phyloP scores from a whole-genome alignment of 2,888 invertebrate genomes.

The Meghimatium bilineatum region DNA sequence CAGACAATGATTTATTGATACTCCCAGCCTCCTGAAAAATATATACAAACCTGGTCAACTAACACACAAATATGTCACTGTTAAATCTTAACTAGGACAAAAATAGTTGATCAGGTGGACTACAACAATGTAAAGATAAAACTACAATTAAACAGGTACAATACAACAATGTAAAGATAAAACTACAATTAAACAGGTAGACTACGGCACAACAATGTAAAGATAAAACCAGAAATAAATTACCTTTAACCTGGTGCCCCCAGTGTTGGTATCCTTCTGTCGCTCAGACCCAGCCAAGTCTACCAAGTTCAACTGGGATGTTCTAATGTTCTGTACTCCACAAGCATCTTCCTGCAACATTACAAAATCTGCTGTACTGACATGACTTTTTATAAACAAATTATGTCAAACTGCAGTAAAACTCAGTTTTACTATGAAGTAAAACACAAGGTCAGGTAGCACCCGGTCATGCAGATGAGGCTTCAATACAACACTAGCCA shows the following conservation, averaged over 20 bases:
- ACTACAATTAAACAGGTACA: too few species aligned
- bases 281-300: slow-evolving; percentile 78
- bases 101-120: too few species aligned
- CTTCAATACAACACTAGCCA: too few species aligned
- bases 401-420: too few species aligned
- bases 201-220: background rate
- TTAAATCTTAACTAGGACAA: too few species aligned
- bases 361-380: background rate
- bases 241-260: slow-evolving; percentile 74
- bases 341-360: slow-evolving; percentile 67
- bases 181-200: background rate
- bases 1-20: slow-evolving; percentile 77
- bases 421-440: too few species aligned
- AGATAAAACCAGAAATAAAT: background rate
- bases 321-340: slow-evolving; percentile 70
- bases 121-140: too few species aligned
- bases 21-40: slow-evolving; percentile 75
- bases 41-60: background rate
- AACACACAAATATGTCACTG: too few species aligned
- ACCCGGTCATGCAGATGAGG: too few species aligned
- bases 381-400: too few species aligned
- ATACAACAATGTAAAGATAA: too few species aligned
- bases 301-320: slow-evolving; percentile 77
- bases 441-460: too few species aligned
- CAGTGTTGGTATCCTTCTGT: slow-evolving; percentile 76